Conservation (phyloP, 2,888 invertebrate genomes). For the Chrysolina haemoptera region DNA sequence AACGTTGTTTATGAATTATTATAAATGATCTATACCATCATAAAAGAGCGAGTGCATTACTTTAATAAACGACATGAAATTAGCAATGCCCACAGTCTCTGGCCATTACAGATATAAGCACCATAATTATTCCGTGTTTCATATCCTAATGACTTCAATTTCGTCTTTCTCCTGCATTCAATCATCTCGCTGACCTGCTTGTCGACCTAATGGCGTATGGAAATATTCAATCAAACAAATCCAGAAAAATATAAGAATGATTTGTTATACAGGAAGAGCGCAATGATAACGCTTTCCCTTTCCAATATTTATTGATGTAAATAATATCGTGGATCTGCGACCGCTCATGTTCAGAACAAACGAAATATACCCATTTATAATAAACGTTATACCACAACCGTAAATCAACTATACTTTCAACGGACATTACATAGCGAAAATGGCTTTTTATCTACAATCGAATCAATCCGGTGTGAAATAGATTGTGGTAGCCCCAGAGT, state of each 20-base stretch:
- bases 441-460: neutral
- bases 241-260: neutral
- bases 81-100: no score
- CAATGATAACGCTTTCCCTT: neutral
- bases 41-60: no score
- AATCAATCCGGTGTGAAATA: neutral
- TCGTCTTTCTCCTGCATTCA: constrained; percentile 1
- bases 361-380: neutral
- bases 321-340: neutral
- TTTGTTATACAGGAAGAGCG: constrained; percentile 1
- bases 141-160: neutral
- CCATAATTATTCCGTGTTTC: no score
- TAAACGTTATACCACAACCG: neutral
- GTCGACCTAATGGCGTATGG: constrained; percentile 2
- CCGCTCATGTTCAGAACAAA: neutral
- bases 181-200: neutral
- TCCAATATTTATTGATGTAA: neutral
- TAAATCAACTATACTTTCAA: constrained; percentile 8
- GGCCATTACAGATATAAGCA: no score
- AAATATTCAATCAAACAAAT: constrained; percentile 9
- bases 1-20: no score
- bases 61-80: no score
- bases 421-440: neutral
- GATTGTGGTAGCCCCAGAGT: neutral
- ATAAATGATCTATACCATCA: no score